Evolutionary conservation across 1,140 invertebrate genomes (phyloP).

Genomic region (Eumaeus atala): DNA sequence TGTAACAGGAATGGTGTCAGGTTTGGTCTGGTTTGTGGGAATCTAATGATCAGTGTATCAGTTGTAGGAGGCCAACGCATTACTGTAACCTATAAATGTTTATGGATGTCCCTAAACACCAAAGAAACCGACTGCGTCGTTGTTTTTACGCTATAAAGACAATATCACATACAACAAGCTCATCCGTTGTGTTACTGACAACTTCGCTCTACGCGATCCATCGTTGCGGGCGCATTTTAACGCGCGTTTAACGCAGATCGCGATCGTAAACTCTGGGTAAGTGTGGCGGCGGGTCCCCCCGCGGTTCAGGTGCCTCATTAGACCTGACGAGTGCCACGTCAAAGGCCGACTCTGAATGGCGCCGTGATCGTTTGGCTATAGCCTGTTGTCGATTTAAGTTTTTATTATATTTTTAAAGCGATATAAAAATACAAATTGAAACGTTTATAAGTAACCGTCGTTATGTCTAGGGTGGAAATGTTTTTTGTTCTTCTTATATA

Average conservation of each 20-base stretch:
- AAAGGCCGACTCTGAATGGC: constrained; percentile 24
- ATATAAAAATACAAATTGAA: constrained; percentile 28
- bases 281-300: constrained; percentile 30
- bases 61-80: no score
- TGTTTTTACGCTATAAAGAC: no score
- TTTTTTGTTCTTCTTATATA: no score
- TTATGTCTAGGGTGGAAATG: no score
- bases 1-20: no score
- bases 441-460: no score
- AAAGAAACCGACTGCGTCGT: no score
- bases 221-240: constrained; percentile 36
- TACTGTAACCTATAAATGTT: no score
- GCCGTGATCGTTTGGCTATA: constrained; percentile 26
- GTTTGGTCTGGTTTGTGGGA: no score
- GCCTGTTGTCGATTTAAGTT: constrained; percentile 17
- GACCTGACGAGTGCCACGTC: constrained; percentile 37
- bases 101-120: no score
- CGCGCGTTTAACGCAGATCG: constrained; percentile 46
- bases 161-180: no score
- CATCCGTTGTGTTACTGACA: neutral
- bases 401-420: constrained; percentile 1
- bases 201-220: constrained; percentile 20
- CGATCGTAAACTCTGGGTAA: constrained; percentile 44
- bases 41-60: no score
- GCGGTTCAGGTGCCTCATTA: constrained; percentile 46